Evolutionary conservation across 35 echinoderm and acorn worm species (phyloP), one percentile per base, ranked within the genome.

Genomic region (Heliocidaris tuberculata): DNA sequence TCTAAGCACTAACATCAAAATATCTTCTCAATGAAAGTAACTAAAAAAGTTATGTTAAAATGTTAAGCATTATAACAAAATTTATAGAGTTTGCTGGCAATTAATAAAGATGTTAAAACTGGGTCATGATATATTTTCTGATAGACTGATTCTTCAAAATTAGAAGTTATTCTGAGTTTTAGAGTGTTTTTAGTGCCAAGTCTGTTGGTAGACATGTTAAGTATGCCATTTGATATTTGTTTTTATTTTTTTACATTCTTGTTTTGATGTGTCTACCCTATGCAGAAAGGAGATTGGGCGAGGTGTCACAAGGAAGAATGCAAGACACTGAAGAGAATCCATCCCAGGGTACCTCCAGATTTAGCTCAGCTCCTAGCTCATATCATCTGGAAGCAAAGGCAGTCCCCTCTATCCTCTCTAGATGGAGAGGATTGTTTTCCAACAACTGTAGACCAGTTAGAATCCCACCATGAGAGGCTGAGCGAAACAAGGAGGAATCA

Each of bases 271-370:
- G 5, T 93, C 5, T 59, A 30, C 27, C 29, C 21, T 9, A 59
- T 59, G 50, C 91, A 93, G 91, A 93, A 93, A 48, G 47, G 11
- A 50, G 91, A 93, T 48, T 93, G 91, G 91, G 4, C 7, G 4
- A 49, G 91, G 56, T 50, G 47, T 30, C 91, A 93, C 91, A 93
- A 93, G 27, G 9, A 49, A 93, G 91, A 93, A 35, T 93, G 91
- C 50, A 32, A 30, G 15, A 52, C 31, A 13, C 91, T 93, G 16
- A 49, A 93, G 50, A 93, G 50, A n/a, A 48, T 93, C n/a, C 29
- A 32, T 59, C 50, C 91, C 2, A 93, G 29, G 91, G 48, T 31
- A 4, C 91, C 91, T 31, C 91, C 91, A 59, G 91, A 59, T 16
- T 24, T 93, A 29, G 91, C 50, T 93, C 91, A 48, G 9, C 47